Evolutionary conservation across 2,113 vertebrate species (phyloP).

Genomic region (Pontoporia blainvillei): DNA sequence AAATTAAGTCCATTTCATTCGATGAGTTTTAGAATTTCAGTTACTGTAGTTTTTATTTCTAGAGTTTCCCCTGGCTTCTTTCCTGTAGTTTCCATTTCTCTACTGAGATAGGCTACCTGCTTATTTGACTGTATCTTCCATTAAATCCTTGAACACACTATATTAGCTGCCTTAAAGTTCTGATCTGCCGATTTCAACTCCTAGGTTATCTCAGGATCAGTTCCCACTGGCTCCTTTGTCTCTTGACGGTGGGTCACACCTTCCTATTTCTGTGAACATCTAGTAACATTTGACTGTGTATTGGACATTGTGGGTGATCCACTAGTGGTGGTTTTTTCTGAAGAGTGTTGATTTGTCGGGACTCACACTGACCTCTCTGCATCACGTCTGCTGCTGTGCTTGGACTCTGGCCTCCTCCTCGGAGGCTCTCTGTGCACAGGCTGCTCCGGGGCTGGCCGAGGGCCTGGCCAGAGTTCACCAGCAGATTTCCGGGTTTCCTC

Average conservation of each 20-base stretch:
- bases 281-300: background rate
- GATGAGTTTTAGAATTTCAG: background rate
- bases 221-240: background rate
- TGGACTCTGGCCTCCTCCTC: background rate
- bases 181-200: background rate
- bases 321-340: background rate
- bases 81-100: background rate
- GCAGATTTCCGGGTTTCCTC: background rate
- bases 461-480: background rate
- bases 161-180: background rate
- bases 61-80: background rate
- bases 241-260: background rate
- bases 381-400: background rate
- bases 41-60: background rate
- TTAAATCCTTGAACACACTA: no score
- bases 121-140: background rate
- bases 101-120: background rate
- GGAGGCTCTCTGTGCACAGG: background rate
- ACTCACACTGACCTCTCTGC: background rate
- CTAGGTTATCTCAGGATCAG: background rate
- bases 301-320: background rate
- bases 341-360: background rate
- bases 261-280: background rate
- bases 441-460: background rate
- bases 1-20: background rate